Evolutionary conservation across 2,888 invertebrate species (phyloP).

Genomic region (Chalcis sispes): DNA sequence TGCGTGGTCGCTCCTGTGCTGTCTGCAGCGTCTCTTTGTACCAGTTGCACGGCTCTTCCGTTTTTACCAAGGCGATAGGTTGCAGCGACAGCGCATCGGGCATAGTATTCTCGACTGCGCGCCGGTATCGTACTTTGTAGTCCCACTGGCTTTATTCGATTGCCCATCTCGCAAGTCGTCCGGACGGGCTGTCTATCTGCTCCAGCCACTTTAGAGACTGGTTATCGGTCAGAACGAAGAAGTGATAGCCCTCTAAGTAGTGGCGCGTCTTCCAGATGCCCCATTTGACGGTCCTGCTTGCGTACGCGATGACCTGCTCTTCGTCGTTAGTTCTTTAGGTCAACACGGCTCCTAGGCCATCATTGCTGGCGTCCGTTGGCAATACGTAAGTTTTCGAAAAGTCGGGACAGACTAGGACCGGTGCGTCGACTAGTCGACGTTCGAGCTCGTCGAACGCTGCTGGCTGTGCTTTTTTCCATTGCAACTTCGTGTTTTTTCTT

Average conservation of each 20-base stretch:
- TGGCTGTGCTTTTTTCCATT: constrained; percentile 67
- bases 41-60: not conserved
- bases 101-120: constrained; percentile 18
- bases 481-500: not conserved
- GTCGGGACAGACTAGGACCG: constrained; percentile 6
- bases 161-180: constrained; percentile 40
- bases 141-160: constrained; percentile 36
- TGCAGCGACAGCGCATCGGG: not conserved
- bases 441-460: constrained; percentile 44
- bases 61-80: not conserved
- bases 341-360: not conserved
- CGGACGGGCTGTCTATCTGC: constrained; percentile 17
- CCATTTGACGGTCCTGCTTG: constrained; percentile 3
- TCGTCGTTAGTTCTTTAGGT: not conserved
- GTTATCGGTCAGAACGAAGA: constrained; percentile 21
- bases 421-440: no score
- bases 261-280: constrained; percentile 31
- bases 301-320: not conserved
- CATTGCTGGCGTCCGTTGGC: not conserved
- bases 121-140: constrained; percentile 28
- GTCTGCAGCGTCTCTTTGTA: not conserved
- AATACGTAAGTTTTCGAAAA: not conserved
- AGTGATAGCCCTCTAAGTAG: constrained; percentile 31
- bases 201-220: constrained; percentile 15
- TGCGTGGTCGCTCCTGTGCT: not conserved